Evolutionary conservation across 2,888 invertebrate species (phyloP), one percentile per base, ranked within the genome.

Genomic region (Cinara cedri): DNA sequence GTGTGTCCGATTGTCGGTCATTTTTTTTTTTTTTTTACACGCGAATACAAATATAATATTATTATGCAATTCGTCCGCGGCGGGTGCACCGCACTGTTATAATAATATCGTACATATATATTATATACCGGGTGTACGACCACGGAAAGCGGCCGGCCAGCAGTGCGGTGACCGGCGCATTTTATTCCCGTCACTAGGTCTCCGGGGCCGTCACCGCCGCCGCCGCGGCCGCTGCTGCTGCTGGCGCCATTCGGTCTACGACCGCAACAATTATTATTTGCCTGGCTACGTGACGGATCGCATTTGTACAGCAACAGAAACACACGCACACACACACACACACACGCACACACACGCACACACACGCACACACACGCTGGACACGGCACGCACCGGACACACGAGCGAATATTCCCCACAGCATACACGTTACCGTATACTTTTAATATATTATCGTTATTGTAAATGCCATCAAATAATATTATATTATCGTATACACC

Each of bases 231-330:
- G 24, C 14, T 19, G 54, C 70, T 51, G n/a, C 51, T 24, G 54
- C 44, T 34, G 76, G 68, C 76, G 76, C 68, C 76, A 54, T 68
- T 78, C 60, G 55, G 76, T 76, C 76, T 76, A 62, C 72, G 34
- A 72, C 62, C 62, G 21, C 72, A 63, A 72, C 51, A 21, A 72
- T 72, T 54, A 63, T 74, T 51, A 54, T 54, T 34, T 54, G 74
- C 42, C 21, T 11, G 42, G 11, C 42, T 51, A 63, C 34, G 51
- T 42, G 63, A 63, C 63, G 51, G 63, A 51, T 74, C 51, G 51
- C 21, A 42, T 74, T 63, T n/a, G 34, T 34, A 68, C 51, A n/a
- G n/a, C 16, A n/a, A n/a, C 11, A 24, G 66, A 24, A 10, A 26
- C 10, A 44, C 19, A 57, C 70, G 9, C 4, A 63, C 14, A 24